phyloP scores from a whole-genome alignment of 2,888 invertebrate species.

The Lasiommata megera region DNA sequence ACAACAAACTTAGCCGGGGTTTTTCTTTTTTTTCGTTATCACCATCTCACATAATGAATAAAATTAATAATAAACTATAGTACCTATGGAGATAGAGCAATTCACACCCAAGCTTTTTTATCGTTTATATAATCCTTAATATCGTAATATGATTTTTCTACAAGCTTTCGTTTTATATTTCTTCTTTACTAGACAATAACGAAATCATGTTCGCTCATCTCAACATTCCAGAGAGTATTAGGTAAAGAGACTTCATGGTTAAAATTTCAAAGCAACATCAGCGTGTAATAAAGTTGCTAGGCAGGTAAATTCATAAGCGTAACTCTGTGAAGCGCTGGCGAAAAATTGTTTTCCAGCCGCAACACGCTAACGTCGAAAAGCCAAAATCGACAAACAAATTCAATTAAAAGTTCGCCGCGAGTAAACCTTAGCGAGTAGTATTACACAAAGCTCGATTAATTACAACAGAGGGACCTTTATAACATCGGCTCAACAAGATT shows the following conservation, averaged over 20 bases:
- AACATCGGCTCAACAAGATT: constrained; percentile 68
- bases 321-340: constrained; percentile 49
- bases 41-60: too few relatives aligned
- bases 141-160: too few relatives aligned
- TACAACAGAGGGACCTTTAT: constrained; percentile 71
- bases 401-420: constrained; percentile 73
- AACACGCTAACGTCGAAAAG: constrained; percentile 63
- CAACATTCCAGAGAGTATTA: constrained; percentile 5
- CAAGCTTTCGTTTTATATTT: too few relatives aligned
- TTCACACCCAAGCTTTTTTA: too few relatives aligned
- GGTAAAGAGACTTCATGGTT: constrained; percentile 4
- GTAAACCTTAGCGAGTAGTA: constrained; percentile 65
- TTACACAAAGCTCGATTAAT: constrained; percentile 74
- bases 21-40: too few relatives aligned
- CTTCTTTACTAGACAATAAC: neutral
- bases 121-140: too few relatives aligned
- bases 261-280: constrained; percentile 23
- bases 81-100: too few relatives aligned
- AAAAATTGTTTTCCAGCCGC: constrained; percentile 59
- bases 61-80: too few relatives aligned
- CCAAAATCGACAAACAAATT: constrained; percentile 69
- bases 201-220: neutral
- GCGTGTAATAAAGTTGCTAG: constrained; percentile 27
- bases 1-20: too few relatives aligned
- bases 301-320: constrained; percentile 45